Evolutionary conservation across 1,140 invertebrate species (phyloP).

Genomic region (Eufriesea mexicana): DNA sequence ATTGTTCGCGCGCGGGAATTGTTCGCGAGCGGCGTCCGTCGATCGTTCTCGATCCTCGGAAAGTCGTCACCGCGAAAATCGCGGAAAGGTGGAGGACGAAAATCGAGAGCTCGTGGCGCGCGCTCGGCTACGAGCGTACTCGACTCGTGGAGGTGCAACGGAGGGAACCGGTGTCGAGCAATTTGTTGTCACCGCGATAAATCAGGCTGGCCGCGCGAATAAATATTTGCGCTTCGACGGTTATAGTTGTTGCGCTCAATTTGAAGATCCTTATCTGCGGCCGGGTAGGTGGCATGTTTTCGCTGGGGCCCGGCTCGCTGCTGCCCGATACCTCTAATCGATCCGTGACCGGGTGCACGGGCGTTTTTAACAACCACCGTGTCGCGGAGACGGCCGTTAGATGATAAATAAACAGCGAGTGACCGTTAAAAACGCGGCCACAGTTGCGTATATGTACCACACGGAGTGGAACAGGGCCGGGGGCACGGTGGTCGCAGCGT

Average conservation of each 20-base stretch:
- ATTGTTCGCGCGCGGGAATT: no score
- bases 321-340: not conserved
- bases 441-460: no score
- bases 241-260: constrained; percentile 42
- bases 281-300: constrained; percentile 22
- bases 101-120: constrained; percentile 24
- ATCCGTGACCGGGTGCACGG: not conserved
- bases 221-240: constrained; percentile 50
- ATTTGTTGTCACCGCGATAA: constrained; percentile 63
- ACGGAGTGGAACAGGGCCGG: no score
- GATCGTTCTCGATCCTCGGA: no score
- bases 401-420: constrained; percentile 11
- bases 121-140: no score
- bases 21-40: no score
- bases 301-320: not conserved
- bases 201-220: constrained; percentile 52
- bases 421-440: not conserved
- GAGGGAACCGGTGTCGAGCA: constrained; percentile 39
- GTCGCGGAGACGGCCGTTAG: not conserved
- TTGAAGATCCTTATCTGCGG: constrained; percentile 38
- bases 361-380: constrained; percentile 22
- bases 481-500: not conserved
- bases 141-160: not conserved
- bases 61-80: not conserved
- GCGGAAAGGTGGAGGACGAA: constrained; percentile 52